Base-by-base conservation (phyloP, 2,113 vertebrate species). In the Recurvirostra avosetta region DNA sequence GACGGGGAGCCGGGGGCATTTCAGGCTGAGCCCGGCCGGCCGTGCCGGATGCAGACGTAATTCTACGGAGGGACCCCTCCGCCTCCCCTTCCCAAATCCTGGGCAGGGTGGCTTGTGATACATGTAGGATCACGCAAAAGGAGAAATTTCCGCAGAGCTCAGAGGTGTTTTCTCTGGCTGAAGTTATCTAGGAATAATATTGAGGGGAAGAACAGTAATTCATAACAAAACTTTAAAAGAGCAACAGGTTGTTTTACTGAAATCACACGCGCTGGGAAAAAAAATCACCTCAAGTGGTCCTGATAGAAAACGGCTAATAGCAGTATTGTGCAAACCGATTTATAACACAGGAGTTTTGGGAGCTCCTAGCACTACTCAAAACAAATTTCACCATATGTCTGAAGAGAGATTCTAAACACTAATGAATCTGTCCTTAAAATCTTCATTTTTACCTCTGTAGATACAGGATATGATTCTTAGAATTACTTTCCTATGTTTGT, bases 141-240 rank as follows among this genome's bases (percentile, higher is more conserved):
- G 36, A 91, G 89, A 94, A 43, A 9, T 82, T 70, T 87, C 86
- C 19, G 3, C 40, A 27, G 76, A 56, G 53, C 66, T 91, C 77
- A 3, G 80, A 52, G 25, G 55, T 95, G 88, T 97, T 96, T 97
- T 96, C 86, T 96, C 91, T 96, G 94, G 95, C 92, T 79, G 84
- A 81, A 94, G 76, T 86, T 84, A 65, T 62, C 76, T 73, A 92
- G 92, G 32, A 89, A 96, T 81, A 96, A 95, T 79, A 97, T 13
- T 70, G 86, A 91, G 50, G 53, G 73, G 62, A 89, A 94, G 86
- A 92, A 71, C 43, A 85, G 86, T 89, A 82, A 92, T 75, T 95
- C 66, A 12, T 92, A 96, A 76, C 87, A 85, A 91, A 97, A 95
- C 81, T 82, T 92, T 41, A 15, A 85, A 92, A 92, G 80, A 95